These are phyloP conservation scores for Hippoglossus stenolepis DNA, from an alignment of 2,113 vertebrate genomes.

Conservation along the genomic window DNA sequence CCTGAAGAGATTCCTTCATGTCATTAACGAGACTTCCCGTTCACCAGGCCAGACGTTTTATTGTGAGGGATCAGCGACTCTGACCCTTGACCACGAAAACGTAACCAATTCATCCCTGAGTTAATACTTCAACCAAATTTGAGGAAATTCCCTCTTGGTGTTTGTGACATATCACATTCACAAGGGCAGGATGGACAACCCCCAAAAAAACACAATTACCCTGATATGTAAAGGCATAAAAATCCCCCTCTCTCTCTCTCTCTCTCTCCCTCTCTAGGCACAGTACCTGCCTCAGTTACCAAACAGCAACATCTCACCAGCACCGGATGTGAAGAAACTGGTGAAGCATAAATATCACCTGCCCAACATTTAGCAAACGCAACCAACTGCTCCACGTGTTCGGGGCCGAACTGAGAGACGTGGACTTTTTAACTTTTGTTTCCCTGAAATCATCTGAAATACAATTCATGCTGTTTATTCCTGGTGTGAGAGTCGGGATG, in stretches of 20 bases:
- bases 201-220: no score
- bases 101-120: neutral
- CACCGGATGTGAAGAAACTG: slow-evolving; percentile 83
- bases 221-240: no score
- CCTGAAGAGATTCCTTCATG: no score
- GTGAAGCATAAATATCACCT: slow-evolving; percentile 84
- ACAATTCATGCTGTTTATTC: neutral
- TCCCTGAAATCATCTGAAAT: neutral
- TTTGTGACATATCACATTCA: no score
- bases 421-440: neutral
- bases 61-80: neutral
- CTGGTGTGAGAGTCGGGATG: slow-evolving; percentile 1
- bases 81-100: neutral
- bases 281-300: slow-evolving; percentile 85
- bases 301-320: slow-evolving; percentile 84
- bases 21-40: no score
- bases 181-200: no score
- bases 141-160: no score
- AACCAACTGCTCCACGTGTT: neutral
- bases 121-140: neutral
- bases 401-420: neutral
- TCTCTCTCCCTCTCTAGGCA: slow-evolving; percentile 54
- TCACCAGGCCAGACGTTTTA: no score
- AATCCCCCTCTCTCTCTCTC: neutral
- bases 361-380: slow-evolving; percentile 80